These are phyloP conservation scores for Labeo calbasu DNA, from an alignment of 2,797 vertebrate genomes.

Conservation along the genomic window DNA sequence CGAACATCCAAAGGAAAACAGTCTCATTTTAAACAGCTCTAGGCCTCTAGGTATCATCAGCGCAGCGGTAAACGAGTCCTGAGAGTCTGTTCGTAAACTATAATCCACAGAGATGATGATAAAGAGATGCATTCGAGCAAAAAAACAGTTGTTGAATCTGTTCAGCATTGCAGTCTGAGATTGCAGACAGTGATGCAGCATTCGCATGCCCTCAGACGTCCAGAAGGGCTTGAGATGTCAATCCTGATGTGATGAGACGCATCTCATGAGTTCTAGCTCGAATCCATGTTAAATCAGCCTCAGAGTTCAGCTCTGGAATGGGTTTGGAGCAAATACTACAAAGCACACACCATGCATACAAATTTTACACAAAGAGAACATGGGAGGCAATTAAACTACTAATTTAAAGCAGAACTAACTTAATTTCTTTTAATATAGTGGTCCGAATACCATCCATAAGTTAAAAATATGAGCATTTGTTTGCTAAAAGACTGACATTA, in stretches of 20 bases:
- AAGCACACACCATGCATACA: not conserved
- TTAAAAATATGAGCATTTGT: not conserved
- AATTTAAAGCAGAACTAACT: not conserved
- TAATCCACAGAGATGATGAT: conserved; percentile 40
- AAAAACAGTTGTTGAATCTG: conserved; percentile 20
- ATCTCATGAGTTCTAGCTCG: not conserved
- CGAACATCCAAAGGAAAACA: not conserved
- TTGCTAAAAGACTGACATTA: not conserved
- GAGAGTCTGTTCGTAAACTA: not conserved
- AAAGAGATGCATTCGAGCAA: conserved; percentile 24
- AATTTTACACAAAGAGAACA: not conserved
- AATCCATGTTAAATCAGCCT: conserved; percentile 1
- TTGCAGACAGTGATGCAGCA: conserved; percentile 18
- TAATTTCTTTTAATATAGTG: too few species aligned
- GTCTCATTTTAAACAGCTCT: not conserved
- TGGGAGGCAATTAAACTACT: not conserved
- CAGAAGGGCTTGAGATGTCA: not conserved
- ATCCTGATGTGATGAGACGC: not conserved
- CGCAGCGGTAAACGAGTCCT: not conserved
- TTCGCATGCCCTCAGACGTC: conserved; percentile 2
- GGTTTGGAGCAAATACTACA: not conserved
- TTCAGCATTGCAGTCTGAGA: not conserved
- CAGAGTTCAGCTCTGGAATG: not conserved
- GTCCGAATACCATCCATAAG: not conserved
- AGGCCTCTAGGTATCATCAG: not conserved